These are phyloP conservation scores for Leuciscus idus DNA, from an alignment of 2,113 vertebrate genomes.

Conservation along the genomic window DNA sequence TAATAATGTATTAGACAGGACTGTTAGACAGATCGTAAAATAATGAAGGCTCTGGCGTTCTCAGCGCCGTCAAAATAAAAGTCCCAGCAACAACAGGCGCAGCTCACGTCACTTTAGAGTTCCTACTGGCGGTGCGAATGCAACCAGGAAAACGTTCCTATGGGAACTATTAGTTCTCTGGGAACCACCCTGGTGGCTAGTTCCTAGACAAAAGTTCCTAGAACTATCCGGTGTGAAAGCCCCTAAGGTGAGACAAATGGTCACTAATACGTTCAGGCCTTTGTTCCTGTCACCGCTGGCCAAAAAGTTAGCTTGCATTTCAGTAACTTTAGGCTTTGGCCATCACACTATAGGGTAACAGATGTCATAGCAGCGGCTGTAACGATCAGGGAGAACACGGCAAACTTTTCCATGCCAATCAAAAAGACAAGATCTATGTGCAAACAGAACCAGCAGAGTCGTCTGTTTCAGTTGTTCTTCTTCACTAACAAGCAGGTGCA, in stretches of 20 bases:
- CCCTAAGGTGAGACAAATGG: constrained; percentile 16
- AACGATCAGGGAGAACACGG: background rate
- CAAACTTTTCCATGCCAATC: constrained; percentile 29
- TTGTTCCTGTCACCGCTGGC: background rate
- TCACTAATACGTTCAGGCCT: background rate
- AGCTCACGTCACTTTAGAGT: no score
- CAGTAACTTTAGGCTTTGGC: background rate
- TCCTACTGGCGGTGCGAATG: no score
- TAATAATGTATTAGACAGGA: no score
- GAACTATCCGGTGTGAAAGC: no score
- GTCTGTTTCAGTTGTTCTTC: constrained; percentile 26
- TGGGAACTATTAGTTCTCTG: no score
- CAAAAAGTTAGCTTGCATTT: background rate
- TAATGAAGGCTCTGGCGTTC: no score
- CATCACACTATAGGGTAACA: background rate
- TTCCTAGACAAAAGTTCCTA: no score
- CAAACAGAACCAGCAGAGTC: background rate
- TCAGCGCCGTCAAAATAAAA: no score
- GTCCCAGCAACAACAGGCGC: no score
- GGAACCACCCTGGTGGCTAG: no score
- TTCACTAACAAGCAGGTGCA: constrained; percentile 44
- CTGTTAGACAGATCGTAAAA: no score
- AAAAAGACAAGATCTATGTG: constrained; percentile 16
- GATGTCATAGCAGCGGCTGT: background rate
- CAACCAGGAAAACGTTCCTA: no score